Base-by-base conservation (phyloP, 2,113 vertebrate species). In the Mormoops blainvillei region DNA sequence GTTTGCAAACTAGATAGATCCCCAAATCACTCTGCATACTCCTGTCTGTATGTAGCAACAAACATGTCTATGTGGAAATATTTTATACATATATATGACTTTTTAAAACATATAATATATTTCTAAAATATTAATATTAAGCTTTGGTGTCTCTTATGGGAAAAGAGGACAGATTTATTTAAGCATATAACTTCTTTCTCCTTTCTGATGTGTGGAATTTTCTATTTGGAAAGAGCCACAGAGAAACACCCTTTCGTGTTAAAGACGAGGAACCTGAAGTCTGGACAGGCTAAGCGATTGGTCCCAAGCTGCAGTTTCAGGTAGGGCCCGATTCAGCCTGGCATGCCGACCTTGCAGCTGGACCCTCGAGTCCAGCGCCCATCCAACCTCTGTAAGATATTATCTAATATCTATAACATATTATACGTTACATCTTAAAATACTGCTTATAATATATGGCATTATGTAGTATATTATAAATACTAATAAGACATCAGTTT, bases 181-280 rank as follows among this genome's bases (percentile, higher is more conserved):
- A 50, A 92, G 3, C 5, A 19, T 52, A 3, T 24, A 20, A 6
- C 58, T 38, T 45, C 31, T 85, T 13, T 73, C 14, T 9, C 4
- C 13, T 71, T 88, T 84, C 80, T 43, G 24, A 65, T 83, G 43
- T 70, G 5, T 36, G 6, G 24, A 65, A 74, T 78, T 94, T 92
- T 80, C 31, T 7, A 1, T 87, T 88, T 65, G 22, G 41, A 82
- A 67, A 19, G n/a, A 81, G 28, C 6, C 13, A 8, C 52, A 50
- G 36, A 58, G 38, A 83, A 7, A 43, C 2, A 52, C 33, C 13
- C 12, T 77, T 5, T 68, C 2, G 14, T 28, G 13, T 89, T 20
- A 73, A 12, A 89, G 56, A 38, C 26, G n/a, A 74, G 61, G 61
- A 63, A 13, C 31, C 28, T 41, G 20, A 89, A 15, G 31, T 86